phyloP scores from a whole-genome alignment of 2,888 invertebrate genomes.

The Scrobipalpa atriplicella region DNA sequence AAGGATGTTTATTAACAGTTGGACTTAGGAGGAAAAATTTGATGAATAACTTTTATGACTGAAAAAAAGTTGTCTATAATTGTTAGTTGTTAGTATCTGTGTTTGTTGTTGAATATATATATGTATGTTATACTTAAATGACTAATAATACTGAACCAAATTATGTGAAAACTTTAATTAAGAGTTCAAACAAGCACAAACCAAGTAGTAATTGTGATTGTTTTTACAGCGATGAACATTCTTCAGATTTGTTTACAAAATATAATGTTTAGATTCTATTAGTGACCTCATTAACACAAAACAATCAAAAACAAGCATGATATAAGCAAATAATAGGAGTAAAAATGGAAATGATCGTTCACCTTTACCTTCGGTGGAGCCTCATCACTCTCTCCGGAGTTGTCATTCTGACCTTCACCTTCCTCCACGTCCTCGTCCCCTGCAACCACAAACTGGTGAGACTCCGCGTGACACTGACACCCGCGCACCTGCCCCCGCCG shows the following conservation, averaged over 20 bases:
- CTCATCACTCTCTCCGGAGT: slow-evolving; percentile 90
- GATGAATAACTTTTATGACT: too few species aligned
- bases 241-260: slow-evolving; percentile 4
- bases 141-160: neutral
- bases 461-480: slow-evolving; percentile 46
- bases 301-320: neutral
- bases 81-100: too few species aligned
- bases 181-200: neutral
- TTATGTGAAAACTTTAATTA: neutral
- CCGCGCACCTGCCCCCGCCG: slow-evolving; percentile 42
- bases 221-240: slow-evolving; percentile 1
- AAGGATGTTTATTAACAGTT: neutral
- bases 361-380: slow-evolving; percentile 81
- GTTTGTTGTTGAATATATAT: too few species aligned
- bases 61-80: too few species aligned
- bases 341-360: slow-evolving; percentile 26
- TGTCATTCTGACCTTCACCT: slow-evolving; percentile 85
- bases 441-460: slow-evolving; percentile 75
- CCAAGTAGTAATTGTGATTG: neutral
- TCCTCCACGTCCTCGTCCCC: slow-evolving; percentile 89
- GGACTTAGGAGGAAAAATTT: too few species aligned
- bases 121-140: neutral
- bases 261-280: slow-evolving; percentile 7
- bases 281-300: slow-evolving; percentile 26
- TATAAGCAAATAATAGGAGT: neutral